Conservation (phyloP, 2,888 invertebrate genomes). For the Trichacis sp. region DNA sequence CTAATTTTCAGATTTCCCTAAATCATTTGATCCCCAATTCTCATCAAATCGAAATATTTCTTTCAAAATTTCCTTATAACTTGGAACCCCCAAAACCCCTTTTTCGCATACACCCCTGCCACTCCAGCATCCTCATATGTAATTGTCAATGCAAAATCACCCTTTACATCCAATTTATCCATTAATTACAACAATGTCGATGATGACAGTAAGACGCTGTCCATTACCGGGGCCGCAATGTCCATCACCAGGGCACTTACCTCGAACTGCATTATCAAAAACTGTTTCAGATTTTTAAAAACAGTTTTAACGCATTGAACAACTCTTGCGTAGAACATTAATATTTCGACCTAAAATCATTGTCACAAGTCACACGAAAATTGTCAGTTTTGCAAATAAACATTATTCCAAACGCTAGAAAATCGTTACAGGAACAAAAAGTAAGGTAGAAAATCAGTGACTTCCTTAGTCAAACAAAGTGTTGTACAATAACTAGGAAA, state of each 20-base stretch:
- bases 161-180: neutral
- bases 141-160: too few species aligned
- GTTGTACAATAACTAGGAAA: too few species aligned
- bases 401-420: neutral
- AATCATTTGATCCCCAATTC: too few species aligned
- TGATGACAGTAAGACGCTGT: neutral
- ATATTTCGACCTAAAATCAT: neutral
- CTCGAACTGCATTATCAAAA: neutral
- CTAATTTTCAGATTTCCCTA: too few species aligned
- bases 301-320: neutral
- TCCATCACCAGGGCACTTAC: slow-evolving; percentile 5
- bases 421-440: neutral
- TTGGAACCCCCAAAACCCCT: too few species aligned
- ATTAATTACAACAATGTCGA: neutral
- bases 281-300: neutral
- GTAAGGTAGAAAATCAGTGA: too few species aligned
- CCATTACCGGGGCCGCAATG: neutral
- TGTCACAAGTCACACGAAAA: neutral
- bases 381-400: neutral
- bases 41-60: too few species aligned
- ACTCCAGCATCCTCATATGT: too few species aligned
- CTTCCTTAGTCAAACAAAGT: too few species aligned
- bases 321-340: neutral
- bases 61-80: too few species aligned
- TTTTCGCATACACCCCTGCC: too few species aligned